Evolutionary conservation across 1,140 invertebrate genomes (phyloP), one percentile per base, ranked within the genome.

Genomic region (Atta cephalotes): DNA sequence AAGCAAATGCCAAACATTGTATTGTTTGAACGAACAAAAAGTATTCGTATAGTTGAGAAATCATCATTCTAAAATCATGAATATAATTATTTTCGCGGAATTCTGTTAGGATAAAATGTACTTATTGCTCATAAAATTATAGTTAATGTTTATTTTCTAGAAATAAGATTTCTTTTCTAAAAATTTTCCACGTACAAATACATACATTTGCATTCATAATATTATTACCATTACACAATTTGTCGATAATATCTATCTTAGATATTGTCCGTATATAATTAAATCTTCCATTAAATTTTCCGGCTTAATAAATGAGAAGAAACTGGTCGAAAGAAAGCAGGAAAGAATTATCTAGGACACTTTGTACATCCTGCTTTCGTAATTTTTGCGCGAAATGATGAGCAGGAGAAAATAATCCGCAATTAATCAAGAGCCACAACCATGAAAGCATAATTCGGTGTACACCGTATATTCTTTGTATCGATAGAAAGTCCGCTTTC

Each of bases 401-500:
- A 72, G 53, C 39, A n/a, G 25, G 12, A 71, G 51, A 81, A 56
- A 71, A 81, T 81, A 71, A 71, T 71, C 16, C 21, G 51, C 35
- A 71, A 81, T 60, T 81, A 81, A 81, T 81, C 79, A 72, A 71
- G 16, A 81, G 3, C 35, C 28, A 58, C 45, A 45, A 81, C 12
- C 66, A 71, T 71, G n/a, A 45, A 71, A 9, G 21, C n/a, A 58
- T 72, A 82, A 81, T 81, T 81, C 31, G 66, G 66, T 72, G 18
- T 25, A 18, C n/a, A 53, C n/a, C 39, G 25, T 68, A 0, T 81
- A 45, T 71, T 81, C 70, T 72, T 53, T 31, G 35, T 81, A 70
- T 81, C 79, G 53, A 53, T 81, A 81, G 77, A 79, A 79, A 79
- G 62, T 79, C 10, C 28, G 60, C 77, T 79, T 79, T 82, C 53